Conservation (phyloP, 2,113 vertebrate species). For the Nanorana parkeri region DNA sequence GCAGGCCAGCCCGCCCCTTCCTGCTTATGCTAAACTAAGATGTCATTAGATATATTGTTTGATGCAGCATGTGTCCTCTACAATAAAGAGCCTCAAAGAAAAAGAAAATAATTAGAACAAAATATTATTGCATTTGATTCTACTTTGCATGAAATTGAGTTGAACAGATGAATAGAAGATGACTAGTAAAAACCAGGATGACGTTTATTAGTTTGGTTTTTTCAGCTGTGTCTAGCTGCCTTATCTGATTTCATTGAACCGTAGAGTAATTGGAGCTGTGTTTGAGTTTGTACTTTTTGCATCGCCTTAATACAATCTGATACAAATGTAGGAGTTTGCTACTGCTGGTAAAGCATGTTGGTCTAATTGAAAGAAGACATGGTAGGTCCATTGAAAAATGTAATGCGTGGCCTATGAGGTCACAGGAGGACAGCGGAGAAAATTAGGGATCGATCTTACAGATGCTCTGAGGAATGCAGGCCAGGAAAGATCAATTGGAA, state of each 20-base stretch:
- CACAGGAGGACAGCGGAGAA: background rate
- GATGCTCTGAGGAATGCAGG: background rate
- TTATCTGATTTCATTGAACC: background rate
- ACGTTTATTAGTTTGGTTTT: background rate
- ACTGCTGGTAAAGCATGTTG: background rate
- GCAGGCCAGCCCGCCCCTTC: too few relatives aligned
- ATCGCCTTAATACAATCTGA: background rate
- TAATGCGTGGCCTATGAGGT: background rate
- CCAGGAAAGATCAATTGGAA: background rate
- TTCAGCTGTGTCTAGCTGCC: background rate
- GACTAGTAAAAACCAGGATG: background rate
- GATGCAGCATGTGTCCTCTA: too few relatives aligned
- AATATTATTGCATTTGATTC: background rate
- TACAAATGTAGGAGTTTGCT: background rate
- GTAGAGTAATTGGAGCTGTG: background rate
- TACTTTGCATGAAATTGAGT: background rate
- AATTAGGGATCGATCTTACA: background rate
- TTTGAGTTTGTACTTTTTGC: slow-evolving; percentile 4
- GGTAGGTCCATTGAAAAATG: background rate
- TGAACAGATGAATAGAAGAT: background rate
- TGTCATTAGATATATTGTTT: too few relatives aligned
- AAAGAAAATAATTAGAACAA: too few relatives aligned
- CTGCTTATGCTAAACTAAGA: too few relatives aligned
- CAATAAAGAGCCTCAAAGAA: too few relatives aligned
- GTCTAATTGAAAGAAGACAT: background rate